Conservation (phyloP, 2,797 vertebrate genomes). For the Pogonophryne albipinna region DNA sequence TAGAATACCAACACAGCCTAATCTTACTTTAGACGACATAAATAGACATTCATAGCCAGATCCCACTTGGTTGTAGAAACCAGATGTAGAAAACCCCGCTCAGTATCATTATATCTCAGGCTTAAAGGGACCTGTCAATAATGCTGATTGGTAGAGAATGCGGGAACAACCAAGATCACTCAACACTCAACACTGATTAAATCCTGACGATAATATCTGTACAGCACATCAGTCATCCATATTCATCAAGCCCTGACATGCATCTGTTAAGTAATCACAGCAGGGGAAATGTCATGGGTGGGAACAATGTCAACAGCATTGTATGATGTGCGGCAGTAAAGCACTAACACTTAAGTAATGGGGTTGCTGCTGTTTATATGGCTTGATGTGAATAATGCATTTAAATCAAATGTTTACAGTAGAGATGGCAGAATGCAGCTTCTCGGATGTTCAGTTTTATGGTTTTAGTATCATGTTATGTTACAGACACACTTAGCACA, state of each 20-base stretch:
- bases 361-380: constrained; percentile 32
- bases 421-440: not conserved
- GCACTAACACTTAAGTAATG: constrained; percentile 59
- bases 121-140: constrained; percentile 60
- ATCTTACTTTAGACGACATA: constrained; percentile 11
- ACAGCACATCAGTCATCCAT: constrained; percentile 66
- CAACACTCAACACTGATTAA: constrained; percentile 80
- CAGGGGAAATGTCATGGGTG: constrained; percentile 44
- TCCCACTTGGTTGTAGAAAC: constrained; percentile 5
- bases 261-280: constrained; percentile 70
- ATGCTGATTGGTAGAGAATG: constrained; percentile 68
- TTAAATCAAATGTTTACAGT: not conserved
- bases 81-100: constrained; percentile 25
- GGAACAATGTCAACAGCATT: constrained; percentile 58
- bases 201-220: constrained; percentile 67
- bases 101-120: constrained; percentile 19
- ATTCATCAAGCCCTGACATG: constrained; percentile 68
- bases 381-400: constrained; percentile 7
- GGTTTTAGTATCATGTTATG: not conserved
- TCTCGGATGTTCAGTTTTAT: constrained; percentile 19
- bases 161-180: constrained; percentile 64
- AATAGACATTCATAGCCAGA: constrained; percentile 6
- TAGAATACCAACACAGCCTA: not conserved
- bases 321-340: constrained; percentile 47
- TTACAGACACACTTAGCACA: not conserved